A percentile compares a stretch with the other conserved stretches of the same genome.
These are phyloP conservation scores for Orgyia antiqua DNA, from an alignment of 2,888 invertebrate species.

Conservation along the genomic window DNA sequence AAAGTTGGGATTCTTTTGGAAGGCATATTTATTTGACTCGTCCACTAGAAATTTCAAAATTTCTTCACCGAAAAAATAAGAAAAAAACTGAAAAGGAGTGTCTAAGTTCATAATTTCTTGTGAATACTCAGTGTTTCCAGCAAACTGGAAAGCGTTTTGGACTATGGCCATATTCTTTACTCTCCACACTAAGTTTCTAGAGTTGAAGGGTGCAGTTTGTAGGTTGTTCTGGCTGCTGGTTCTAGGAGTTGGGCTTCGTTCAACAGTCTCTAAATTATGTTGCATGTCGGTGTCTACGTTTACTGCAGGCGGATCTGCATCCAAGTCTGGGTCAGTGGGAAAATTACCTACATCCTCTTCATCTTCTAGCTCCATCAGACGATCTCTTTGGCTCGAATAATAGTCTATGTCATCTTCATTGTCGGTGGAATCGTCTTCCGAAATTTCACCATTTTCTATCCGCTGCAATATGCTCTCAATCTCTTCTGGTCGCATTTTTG, in stretches of 20 bases:
- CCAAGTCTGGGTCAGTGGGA: slow-evolving; percentile 30
- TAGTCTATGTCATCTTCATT: slow-evolving; percentile 31
- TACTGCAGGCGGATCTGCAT: slow-evolving; percentile 25
- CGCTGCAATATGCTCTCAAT: slow-evolving; percentile 29
- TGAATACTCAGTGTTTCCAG: slow-evolving; percentile 23
- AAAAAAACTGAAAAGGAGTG: slow-evolving; percentile 34
- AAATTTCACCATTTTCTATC: slow-evolving; percentile 22
- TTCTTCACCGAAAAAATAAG: slow-evolving; percentile 21
- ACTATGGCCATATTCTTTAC: slow-evolving; percentile 35
- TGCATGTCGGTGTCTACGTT: slow-evolving; percentile 29
- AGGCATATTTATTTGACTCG: slow-evolving; percentile 20
- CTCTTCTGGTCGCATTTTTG: slow-evolving; percentile 33
- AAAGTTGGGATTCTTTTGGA: slow-evolving; percentile 30
- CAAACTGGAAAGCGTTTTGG: slow-evolving; percentile 28
- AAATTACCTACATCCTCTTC: slow-evolving; percentile 30
- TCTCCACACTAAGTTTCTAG: slow-evolving; percentile 30
- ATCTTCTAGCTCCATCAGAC: slow-evolving; percentile 30
- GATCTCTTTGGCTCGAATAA: slow-evolving; percentile 30
- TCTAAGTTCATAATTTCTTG: slow-evolving; percentile 31
- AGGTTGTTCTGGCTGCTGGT: slow-evolving; percentile 30
- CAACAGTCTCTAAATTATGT: slow-evolving; percentile 32
- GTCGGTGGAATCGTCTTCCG: slow-evolving; percentile 31
- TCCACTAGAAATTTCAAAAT: slow-evolving; percentile 21
- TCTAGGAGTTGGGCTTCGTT: slow-evolving; percentile 29
- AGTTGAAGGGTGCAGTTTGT: slow-evolving; percentile 32